These are phyloP conservation scores for Malacoraja senta DNA, from an alignment of 2,797 vertebrate species.

Conservation along the genomic window DNA sequence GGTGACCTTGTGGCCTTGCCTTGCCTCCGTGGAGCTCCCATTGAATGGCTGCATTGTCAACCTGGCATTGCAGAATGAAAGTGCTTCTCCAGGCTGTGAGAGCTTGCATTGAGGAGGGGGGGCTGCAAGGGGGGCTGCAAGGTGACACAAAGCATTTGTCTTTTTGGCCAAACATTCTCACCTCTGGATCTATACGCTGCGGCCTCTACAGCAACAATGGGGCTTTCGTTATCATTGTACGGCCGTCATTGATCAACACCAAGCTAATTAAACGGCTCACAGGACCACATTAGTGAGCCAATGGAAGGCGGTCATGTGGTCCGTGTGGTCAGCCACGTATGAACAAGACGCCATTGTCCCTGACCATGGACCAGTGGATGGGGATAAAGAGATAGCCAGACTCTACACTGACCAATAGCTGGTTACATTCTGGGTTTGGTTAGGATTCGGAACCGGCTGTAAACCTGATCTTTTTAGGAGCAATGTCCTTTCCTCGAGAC, in stretches of 20 bases:
- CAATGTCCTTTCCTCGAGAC: conserved; percentile 23
- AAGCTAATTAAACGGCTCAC: conserved; percentile 55
- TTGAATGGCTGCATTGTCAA: conserved; percentile 51
- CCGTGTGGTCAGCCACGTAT: conserved; percentile 55
- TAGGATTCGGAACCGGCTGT: not conserved
- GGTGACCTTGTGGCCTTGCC: conserved; percentile 49
- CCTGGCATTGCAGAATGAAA: conserved; percentile 39
- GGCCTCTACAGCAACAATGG: conserved; percentile 43
- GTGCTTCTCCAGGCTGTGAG: conserved; percentile 51
- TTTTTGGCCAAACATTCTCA: conserved; percentile 48
- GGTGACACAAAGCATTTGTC: conserved; percentile 42
- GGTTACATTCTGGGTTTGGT: conserved; percentile 24
- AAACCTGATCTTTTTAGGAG: conserved; percentile 41
- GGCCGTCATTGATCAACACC: conserved; percentile 44
- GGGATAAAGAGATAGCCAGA: conserved; percentile 42
- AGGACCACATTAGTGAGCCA: conserved; percentile 46
- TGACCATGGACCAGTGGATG: conserved; percentile 45
- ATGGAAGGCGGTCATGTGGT: conserved; percentile 42
- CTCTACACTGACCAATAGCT: conserved; percentile 40
- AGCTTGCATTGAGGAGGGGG: conserved; percentile 46
- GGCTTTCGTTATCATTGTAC: conserved; percentile 53
- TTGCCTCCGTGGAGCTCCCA: conserved; percentile 43
- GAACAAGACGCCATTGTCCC: conserved; percentile 48
- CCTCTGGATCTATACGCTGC: conserved; percentile 46
- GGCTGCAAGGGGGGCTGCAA: conserved; percentile 40